These are phyloP conservation scores for Mycteria americana DNA, from an alignment of 2,797 vertebrate species.

Conservation along the genomic window DNA sequence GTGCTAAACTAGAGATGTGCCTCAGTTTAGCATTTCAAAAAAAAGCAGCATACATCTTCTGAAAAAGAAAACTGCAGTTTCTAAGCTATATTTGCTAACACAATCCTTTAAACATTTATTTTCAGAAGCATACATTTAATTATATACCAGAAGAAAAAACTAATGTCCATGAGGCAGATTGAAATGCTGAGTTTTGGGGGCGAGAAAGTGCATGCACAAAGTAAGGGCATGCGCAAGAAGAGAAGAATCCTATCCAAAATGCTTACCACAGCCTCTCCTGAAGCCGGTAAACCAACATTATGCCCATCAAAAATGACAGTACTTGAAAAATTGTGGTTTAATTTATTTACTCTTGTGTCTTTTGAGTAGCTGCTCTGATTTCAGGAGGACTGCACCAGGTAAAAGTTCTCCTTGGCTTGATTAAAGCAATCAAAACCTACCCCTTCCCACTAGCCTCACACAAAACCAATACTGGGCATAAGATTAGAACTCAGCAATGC, in stretches of 20 bases:
- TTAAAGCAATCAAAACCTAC: not conserved
- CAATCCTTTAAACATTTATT: not conserved
- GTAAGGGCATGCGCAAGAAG: not conserved
- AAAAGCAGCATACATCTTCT: not conserved
- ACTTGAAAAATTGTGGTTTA: not conserved
- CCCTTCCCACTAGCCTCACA: not conserved
- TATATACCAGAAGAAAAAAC: not conserved
- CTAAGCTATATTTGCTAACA: not conserved
- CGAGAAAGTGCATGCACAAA: accelerated
- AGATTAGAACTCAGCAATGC: not conserved
- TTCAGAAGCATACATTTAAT: not conserved
- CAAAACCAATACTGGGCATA: not conserved
- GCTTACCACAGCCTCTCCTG: not conserved
- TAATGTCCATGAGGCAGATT: not conserved
- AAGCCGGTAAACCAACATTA: not conserved
- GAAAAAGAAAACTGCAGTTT: not conserved
- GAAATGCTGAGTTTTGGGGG: not conserved
- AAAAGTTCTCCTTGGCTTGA: not conserved
- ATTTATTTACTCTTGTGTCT: not conserved
- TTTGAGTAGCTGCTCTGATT: not conserved
- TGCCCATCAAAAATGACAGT: not conserved
- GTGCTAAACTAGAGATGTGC: not conserved
- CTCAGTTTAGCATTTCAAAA: not conserved
- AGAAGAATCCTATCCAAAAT: not conserved
- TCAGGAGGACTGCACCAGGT: not conserved